Percentiles rank a stretch among this genome's conserved stretches.
phyloP scores from a whole-genome alignment of 2,797 vertebrate genomes.

The Aphelocoma californica region DNA sequence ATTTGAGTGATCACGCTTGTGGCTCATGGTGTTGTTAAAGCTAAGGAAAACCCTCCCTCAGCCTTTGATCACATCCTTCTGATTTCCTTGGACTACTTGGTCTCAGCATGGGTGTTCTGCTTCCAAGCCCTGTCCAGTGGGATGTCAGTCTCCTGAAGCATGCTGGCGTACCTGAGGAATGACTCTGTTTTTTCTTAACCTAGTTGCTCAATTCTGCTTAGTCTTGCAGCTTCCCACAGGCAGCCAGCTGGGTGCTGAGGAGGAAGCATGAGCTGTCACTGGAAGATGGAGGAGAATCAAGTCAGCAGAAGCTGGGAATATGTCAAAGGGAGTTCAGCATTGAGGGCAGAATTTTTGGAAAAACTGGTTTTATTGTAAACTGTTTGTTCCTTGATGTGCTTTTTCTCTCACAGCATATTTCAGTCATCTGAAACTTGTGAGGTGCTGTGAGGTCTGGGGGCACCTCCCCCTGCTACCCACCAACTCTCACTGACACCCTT shows the following conservation, averaged over 20 bases:
- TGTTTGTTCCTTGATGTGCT: neutral
- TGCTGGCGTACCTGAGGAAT: neutral
- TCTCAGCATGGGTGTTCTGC: neutral
- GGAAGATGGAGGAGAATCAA: neutral
- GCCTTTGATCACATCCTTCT: neutral
- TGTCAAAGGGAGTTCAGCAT: neutral
- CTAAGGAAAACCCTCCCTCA: neutral
- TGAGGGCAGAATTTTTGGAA: neutral
- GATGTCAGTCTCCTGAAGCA: neutral
- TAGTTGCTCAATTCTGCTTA: constrained; percentile 40
- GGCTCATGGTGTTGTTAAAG: neutral
- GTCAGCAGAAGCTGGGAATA: neutral
- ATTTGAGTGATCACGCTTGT: neutral
- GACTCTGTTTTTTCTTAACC: neutral
- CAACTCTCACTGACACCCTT: neutral
- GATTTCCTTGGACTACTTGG: neutral
- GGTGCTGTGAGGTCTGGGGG: neutral
- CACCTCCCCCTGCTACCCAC: neutral
- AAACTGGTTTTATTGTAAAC: neutral
- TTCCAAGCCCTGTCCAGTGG: neutral
- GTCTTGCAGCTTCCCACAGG: constrained; percentile 2
- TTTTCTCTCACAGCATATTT: neutral
- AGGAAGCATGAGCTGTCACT: neutral
- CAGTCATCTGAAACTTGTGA: neutral
- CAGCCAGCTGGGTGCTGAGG: neutral